These are phyloP conservation scores for Megaceryle maxima DNA, from an alignment of 2,113 vertebrate genomes.

Conservation along the genomic window DNA sequence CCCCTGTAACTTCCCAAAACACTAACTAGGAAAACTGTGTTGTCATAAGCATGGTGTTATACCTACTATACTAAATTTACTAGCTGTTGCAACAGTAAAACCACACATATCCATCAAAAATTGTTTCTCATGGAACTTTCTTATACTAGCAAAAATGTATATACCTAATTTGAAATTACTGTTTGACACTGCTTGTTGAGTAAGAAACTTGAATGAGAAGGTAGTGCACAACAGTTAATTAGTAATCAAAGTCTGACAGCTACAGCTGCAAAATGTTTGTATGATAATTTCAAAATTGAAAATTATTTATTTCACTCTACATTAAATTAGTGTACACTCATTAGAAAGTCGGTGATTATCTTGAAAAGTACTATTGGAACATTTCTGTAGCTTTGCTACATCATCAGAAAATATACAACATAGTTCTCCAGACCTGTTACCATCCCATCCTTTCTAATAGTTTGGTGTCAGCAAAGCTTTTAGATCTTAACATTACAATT, in stretches of 20 bases:
- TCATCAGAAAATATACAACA: neutral
- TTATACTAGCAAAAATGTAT: neutral
- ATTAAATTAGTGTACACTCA: constrained; percentile 52
- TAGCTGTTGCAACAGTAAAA: neutral
- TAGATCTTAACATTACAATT: neutral
- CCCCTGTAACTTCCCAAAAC: neutral
- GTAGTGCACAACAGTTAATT: constrained; percentile 58
- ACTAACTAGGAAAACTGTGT: rapidly evolving
- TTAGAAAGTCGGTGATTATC: constrained; percentile 54
- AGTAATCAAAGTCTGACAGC: constrained; percentile 63
- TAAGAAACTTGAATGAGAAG: constrained; percentile 13
- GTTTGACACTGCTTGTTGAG: constrained; percentile 17
- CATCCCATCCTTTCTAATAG: neutral
- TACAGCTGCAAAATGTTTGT: constrained; percentile 67
- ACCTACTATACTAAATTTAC: neutral
- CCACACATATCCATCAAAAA: neutral
- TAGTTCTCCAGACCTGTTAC: neutral
- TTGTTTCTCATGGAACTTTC: neutral
- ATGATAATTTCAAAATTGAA: constrained; percentile 67
- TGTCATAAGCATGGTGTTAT: neutral
- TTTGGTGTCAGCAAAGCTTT: neutral
- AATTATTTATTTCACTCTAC: constrained; percentile 63
- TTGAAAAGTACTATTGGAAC: constrained; percentile 1
- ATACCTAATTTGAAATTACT: constrained; percentile 24
- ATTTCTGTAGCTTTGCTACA: neutral